Evolutionary conservation across 2,888 invertebrate genomes (phyloP), one percentile per base, ranked within the genome.

Genomic region (Tyria jacobaeae): DNA sequence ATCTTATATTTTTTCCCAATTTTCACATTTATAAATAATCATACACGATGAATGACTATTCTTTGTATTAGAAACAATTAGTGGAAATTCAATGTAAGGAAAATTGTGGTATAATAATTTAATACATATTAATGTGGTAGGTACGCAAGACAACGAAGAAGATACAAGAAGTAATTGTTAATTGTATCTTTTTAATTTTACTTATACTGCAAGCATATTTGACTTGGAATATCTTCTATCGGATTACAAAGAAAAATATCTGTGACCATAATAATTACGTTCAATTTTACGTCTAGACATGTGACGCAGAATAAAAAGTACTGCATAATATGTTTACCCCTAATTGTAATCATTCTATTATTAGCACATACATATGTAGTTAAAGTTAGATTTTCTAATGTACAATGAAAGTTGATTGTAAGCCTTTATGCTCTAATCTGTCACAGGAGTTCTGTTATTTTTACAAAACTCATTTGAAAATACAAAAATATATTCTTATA

Each of bases 251-350:
- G 44, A 44, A 44, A 44, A 21, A 17, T 44, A 21, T 4, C 12
- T 21, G 21, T 44, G 17, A 12, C 21, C 12, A 44, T 21, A 44
- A 21, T 44, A 44, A 21, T 44, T 44, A 44, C 21, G 9, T 44
- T 44, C 10, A 44, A 44, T 44, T 21, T 44, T 9, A 44, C 21
- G 44, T 44, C 44, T 44, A 44, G 44, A 44, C 44, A 44, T 44
- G 10, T 44, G 10, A 12, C 44, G 4, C 21, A 44, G 5, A 5
- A 10, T 44, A 21, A 12, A 6, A 44, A 21, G 44, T 41, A 41
- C 21, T 41, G 10, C 21, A 12, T 10, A 44, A 44, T 44, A 44
- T 10, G 44, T 10, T 21, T 44, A 3, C 10, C 12, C 21, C 44
- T 5, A 12, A 12, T 44, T 21, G 4, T 9, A 21, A 12, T 44